Evolutionary conservation across 2,888 invertebrate species (phyloP).

Genomic region (Drosophila phalerata): DNA sequence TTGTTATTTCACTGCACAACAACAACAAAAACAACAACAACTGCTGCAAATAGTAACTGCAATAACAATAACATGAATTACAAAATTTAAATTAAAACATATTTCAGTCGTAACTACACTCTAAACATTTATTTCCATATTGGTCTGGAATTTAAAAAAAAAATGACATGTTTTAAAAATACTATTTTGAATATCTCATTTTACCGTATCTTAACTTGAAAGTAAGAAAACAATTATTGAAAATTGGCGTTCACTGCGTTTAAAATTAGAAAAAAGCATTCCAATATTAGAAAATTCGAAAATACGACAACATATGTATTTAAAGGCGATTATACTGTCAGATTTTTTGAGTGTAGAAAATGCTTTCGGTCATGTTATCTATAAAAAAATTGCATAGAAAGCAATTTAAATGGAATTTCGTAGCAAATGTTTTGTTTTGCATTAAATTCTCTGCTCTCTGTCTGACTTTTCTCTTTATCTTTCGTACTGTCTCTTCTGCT

Average conservation of each 20-base stretch:
- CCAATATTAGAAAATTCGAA: neutral
- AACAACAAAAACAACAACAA: conserved; percentile 11
- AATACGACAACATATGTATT: no score
- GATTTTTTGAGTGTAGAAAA: neutral
- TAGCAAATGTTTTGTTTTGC: conserved; percentile 15
- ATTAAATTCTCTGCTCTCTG: conserved; percentile 20
- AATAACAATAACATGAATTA: conserved; percentile 53
- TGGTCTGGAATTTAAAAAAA: no score
- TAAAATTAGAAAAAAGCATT: no score
- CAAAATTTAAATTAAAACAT: conserved; percentile 73
- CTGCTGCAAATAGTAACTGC: conserved; percentile 2
- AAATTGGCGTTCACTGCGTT: no score
- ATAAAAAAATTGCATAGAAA: conserved; percentile 38
- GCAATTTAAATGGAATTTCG: conserved; percentile 32
- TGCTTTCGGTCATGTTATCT: conserved; percentile 46
- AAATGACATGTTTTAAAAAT: no score
- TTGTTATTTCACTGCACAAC: conserved; percentile 7
- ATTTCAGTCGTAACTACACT: conserved; percentile 1
- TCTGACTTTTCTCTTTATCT: neutral
- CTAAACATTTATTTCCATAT: neutral
- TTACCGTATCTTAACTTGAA: no score
- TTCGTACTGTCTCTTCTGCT: neutral
- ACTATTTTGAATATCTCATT: no score
- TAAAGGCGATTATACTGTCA: neutral
- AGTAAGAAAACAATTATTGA: no score